Base-by-base conservation (phyloP, 2,797 vertebrate genomes). In the Harpagifer antarcticus region DNA sequence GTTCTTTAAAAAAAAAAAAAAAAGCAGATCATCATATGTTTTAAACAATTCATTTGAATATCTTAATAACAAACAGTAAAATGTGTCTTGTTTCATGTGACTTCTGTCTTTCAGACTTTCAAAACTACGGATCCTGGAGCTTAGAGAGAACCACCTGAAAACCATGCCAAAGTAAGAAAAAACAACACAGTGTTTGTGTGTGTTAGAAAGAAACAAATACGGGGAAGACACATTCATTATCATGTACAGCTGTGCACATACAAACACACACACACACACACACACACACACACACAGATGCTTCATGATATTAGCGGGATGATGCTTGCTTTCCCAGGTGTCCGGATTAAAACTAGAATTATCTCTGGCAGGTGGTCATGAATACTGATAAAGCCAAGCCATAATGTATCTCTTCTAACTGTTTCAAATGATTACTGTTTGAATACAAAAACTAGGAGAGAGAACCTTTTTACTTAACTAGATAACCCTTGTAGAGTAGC, bases 121-220 rank as follows among this genome's bases (percentile, higher is more conserved):
- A 87, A 99, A 99, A 95, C 97, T 99, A 96, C 95, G 97, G 79
- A 99, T 99, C 93, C 93, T 99, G 95, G 98, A 99, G 90, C 94
- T 99, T 85, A 95, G 98, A 92, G 98, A 99, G 95, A 99, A 99
- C 91, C 98, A 99, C 92, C 96, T 99, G 95, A 99, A 99, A 97
- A 99, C 97, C 78, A 96, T 99, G 96, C 98, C 98, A 98, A 99
- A 99, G 98, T 99, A 96, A 97, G 97, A 76, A 44, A 43, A 56
- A 57, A 16, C 17, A 0, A 67, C 53, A 42, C 63, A 37, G 33
- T 37, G 42, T 88, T 74, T 72, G 55, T 50, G 44, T 55, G 45
- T 56, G 60, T 5, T 27, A 3, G 11, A 5, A 14, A 14, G 43
- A 44, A 17, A 47, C 15, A 60, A n/a, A n/a, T 9, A 45, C 16